These are phyloP conservation scores for Spinus pinus DNA, from an alignment of 2,797 vertebrate species.

Conservation along the genomic window DNA sequence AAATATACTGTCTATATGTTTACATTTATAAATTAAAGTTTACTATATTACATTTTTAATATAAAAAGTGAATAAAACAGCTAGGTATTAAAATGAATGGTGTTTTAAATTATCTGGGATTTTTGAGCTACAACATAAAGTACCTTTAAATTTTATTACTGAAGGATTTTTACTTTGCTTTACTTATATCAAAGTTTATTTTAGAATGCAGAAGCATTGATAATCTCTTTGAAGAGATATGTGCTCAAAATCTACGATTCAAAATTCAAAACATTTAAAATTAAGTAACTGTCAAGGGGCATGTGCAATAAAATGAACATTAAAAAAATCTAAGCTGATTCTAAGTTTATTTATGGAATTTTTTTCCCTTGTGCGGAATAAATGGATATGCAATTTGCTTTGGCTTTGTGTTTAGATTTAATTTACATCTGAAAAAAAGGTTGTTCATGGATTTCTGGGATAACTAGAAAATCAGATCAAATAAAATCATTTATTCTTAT, in stretches of 20 bases:
- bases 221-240: not conserved
- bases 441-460: not conserved
- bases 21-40: not conserved
- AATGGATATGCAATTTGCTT: not conserved
- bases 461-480: not conserved
- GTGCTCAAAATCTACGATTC: not conserved
- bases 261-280: not conserved
- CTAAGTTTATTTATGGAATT: constrained; percentile 8
- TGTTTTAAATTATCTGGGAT: not conserved
- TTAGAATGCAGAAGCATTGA: not conserved
- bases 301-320: not conserved
- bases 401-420: constrained; percentile 1
- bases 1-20: not conserved
- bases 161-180: not conserved
- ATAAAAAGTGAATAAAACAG: not conserved
- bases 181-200: not conserved
- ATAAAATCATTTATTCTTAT: not conserved
- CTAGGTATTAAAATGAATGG: not conserved
- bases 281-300: not conserved
- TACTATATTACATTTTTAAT: not conserved
- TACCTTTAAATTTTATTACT: not conserved
- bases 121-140: not conserved
- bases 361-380: not conserved
- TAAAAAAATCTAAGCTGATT: not conserved
- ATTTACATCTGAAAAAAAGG: not conserved